These are phyloP conservation scores for Actenoides lindsayi DNA, from an alignment of 2,113 vertebrate species.

Conservation along the genomic window DNA sequence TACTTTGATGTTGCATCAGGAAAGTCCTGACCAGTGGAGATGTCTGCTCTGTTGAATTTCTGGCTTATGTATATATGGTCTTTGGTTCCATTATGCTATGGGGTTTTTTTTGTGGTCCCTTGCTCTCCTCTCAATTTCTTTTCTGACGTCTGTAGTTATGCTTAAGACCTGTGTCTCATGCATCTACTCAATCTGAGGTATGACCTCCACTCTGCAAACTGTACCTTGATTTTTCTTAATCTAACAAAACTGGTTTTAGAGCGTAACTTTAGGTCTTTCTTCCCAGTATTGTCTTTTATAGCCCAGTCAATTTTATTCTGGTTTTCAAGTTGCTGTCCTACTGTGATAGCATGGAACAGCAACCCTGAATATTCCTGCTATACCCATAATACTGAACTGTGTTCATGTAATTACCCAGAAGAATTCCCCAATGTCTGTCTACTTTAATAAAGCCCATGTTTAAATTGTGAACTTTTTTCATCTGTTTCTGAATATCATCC, in stretches of 20 bases:
- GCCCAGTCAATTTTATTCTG: background rate
- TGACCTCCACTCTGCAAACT: background rate
- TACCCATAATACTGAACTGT: background rate
- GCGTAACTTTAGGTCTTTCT: background rate
- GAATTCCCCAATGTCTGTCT: background rate
- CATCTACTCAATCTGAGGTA: background rate
- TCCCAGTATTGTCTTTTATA: background rate
- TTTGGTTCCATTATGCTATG: background rate
- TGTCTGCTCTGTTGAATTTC: background rate
- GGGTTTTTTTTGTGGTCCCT: background rate
- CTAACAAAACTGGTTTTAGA: background rate
- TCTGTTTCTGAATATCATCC: background rate
- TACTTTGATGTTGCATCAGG: background rate
- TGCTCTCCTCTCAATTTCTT: rapidly evolving
- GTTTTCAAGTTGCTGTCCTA: background rate
- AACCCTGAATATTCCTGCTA: background rate
- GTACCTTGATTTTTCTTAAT: background rate
- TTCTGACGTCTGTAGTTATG: background rate
- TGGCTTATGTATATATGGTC: background rate
- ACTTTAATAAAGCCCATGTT: background rate
- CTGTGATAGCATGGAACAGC: background rate
- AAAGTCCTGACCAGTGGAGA: background rate
- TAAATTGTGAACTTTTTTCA: background rate
- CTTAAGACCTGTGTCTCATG: background rate
- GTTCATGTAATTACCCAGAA: background rate